Conservation (phyloP, 1,140 invertebrate species). For the Plectrocnemia conspersa region DNA sequence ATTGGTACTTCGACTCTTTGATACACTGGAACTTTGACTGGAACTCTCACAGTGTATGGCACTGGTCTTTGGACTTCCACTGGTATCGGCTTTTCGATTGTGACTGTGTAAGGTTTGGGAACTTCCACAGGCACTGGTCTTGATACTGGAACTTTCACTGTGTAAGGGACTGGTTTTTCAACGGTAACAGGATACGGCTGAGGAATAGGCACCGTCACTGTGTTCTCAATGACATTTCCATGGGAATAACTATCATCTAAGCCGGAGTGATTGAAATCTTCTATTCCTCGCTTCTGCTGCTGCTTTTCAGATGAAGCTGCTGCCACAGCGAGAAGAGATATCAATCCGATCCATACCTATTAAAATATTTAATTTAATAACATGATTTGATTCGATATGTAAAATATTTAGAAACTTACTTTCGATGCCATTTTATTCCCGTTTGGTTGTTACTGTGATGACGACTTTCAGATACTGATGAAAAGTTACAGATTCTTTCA, state of each 20-base stretch:
- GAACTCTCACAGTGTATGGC: neutral
- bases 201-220: conserved; percentile 2
- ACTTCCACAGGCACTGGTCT: conserved; percentile 24
- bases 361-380: too few species aligned
- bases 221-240: conserved; percentile 15
- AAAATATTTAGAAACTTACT: too few species aligned
- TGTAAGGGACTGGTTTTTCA: conserved; percentile 16
- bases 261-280: conserved; percentile 17
- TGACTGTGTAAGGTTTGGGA: conserved; percentile 37
- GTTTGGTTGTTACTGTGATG: too few species aligned
- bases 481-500: too few species aligned
- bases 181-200: conserved; percentile 32
- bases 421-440: too few species aligned
- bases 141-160: conserved; percentile 26
- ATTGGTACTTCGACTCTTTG: conserved; percentile 37
- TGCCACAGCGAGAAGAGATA: conserved; percentile 24
- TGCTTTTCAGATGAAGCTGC: conserved; percentile 22
- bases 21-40: conserved; percentile 22
- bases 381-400: too few species aligned
- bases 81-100: conserved; percentile 30
- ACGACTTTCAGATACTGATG: too few species aligned
- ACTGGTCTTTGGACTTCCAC: conserved; percentile 7
- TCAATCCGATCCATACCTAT: conserved; percentile 19
- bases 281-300: conserved; percentile 33
- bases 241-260: neutral